Evolutionary conservation across 2,113 vertebrate genomes (phyloP).

Genomic region (Herpetotheres cachinnans): DNA sequence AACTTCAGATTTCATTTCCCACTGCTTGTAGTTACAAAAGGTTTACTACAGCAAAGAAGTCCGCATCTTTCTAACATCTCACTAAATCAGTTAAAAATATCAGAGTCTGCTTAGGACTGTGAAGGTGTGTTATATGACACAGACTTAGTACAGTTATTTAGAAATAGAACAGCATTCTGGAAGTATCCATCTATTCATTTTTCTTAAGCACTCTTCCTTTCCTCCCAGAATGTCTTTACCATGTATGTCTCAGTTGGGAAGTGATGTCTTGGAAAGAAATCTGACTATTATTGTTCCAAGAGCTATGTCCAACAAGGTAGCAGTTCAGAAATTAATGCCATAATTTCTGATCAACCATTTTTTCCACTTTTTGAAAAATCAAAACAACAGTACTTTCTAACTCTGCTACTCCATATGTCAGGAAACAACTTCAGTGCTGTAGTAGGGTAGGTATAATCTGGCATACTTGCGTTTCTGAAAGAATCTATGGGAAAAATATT

Average conservation of each 20-base stretch:
- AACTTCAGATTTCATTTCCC: not conserved
- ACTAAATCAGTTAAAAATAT: not conserved
- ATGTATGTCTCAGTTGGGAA: not conserved
- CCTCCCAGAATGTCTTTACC: not conserved
- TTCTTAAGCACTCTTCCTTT: not conserved
- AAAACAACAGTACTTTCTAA: not conserved
- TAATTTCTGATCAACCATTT: not conserved
- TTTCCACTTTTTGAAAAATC: not conserved
- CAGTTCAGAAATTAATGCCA: not conserved
- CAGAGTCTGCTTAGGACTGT: not conserved
- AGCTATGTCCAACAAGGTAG: not conserved
- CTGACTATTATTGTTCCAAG: not conserved
- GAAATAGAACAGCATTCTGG: not conserved
- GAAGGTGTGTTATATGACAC: not conserved
- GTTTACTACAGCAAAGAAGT: not conserved
- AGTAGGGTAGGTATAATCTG: not conserved
- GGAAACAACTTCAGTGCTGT: not conserved
- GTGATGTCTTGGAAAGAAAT: not conserved
- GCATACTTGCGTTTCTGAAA: not conserved
- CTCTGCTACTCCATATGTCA: not conserved
- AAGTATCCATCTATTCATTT: not conserved
- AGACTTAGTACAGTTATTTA: not conserved
- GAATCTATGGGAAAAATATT: not conserved
- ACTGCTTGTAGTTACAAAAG: not conserved
- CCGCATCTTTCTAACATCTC: not conserved